phyloP scores from a whole-genome alignment of 2,797 vertebrate species.

The Picus viridis region DNA sequence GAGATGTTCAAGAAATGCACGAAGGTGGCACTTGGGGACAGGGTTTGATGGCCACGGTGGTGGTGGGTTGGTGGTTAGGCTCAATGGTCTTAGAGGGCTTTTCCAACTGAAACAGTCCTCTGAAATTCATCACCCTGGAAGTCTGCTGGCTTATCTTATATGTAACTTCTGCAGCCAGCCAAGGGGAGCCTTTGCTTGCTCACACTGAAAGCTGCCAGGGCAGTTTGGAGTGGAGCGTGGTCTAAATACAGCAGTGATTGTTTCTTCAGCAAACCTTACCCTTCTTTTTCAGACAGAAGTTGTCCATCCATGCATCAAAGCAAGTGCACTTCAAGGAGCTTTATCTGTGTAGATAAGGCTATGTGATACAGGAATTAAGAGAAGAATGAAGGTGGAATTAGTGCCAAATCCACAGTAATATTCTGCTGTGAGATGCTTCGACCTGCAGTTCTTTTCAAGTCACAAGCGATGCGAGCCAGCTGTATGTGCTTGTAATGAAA shows the following conservation, averaged over 20 bases:
- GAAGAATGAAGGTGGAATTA: slow-evolving; percentile 72
- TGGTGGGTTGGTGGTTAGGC: no score
- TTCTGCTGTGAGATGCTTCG: slow-evolving; percentile 64
- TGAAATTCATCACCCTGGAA: not conserved
- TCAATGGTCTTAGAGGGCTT: no score
- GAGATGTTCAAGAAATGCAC: no score
- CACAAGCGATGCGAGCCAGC: not conserved
- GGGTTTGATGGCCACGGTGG: no score
- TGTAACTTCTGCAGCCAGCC: not conserved
- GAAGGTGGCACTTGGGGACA: no score
- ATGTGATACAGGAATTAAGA: slow-evolving; percentile 70
- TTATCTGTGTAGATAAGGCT: slow-evolving; percentile 64
- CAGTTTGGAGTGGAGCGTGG: slow-evolving; percentile 32
- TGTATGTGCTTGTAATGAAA: slow-evolving; percentile 47
- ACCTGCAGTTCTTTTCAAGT: slow-evolving; percentile 54
- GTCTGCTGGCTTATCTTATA: not conserved
- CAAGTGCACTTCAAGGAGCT: slow-evolving; percentile 50
- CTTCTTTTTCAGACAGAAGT: slow-evolving; percentile 32
- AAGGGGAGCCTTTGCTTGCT: slow-evolving; percentile 30
- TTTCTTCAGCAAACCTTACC: slow-evolving; percentile 50
- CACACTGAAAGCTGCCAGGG: slow-evolving; percentile 32
- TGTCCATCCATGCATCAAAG: slow-evolving; percentile 55
- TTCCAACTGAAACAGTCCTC: no score
- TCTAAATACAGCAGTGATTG: slow-evolving; percentile 31
- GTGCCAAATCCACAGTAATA: slow-evolving; percentile 71